Evolutionary conservation across 2,113 vertebrate genomes (phyloP).

Genomic region (Rhizomys pruinosus): DNA sequence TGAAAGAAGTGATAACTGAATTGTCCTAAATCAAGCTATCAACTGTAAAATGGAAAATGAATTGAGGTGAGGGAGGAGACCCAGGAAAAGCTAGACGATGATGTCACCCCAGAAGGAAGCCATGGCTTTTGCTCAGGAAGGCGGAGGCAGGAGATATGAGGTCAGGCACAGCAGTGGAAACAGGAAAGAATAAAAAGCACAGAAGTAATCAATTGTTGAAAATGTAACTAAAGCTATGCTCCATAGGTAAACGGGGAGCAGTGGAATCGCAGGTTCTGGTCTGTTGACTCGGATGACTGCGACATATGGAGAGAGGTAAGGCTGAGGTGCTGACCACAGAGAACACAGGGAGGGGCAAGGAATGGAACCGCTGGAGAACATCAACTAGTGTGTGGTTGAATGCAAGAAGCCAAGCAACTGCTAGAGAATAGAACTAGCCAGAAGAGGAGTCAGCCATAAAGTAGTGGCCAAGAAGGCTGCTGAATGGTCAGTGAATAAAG

Average conservation of each 20-base stretch:
- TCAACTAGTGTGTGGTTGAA: too few relatives aligned
- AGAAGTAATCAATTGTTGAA: not conserved
- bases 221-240: not conserved
- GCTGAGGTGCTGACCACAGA: not conserved
- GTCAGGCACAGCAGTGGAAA: not conserved
- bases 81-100: not conserved
- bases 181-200: too few relatives aligned
- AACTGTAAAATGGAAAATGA: not conserved
- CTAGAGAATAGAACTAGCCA: not conserved
- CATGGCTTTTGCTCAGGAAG: not conserved
- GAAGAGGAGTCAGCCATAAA: not conserved
- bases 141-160: not conserved
- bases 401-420: not conserved
- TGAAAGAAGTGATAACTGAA: not conserved
- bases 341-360: not conserved
- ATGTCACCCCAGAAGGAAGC: not conserved
- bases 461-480: not conserved
- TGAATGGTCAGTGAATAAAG: not conserved
- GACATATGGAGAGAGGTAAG: rapidly evolving
- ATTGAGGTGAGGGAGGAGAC: not conserved
- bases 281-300: not conserved
- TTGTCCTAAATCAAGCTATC: not conserved
- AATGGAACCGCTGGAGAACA: not conserved
- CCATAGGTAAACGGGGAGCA: too few relatives aligned
- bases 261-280: not conserved